phyloP scores from a whole-genome alignment of 30 jellyfish, hydroid and myxozoan genomes.

The Hydractinia symbiolongicarpus region DNA sequence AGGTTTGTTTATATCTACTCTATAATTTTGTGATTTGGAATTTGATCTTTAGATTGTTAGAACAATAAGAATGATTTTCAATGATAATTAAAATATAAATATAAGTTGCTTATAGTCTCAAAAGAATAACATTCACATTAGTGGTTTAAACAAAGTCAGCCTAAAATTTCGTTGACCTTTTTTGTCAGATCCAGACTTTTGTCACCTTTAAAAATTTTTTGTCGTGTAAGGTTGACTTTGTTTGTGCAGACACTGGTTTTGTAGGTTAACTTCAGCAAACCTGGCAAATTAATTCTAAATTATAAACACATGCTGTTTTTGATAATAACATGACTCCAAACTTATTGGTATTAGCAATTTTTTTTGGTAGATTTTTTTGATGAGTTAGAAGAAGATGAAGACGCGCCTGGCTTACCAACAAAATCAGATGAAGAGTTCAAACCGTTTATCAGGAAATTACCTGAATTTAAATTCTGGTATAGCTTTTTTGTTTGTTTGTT shows the following conservation, averaged over 20 bases:
- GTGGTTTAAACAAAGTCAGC: too few species aligned
- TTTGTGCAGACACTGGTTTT: too few species aligned
- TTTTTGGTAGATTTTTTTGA: constrained; percentile 47
- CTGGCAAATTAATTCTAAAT: too few species aligned
- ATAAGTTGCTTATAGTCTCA: neutral
- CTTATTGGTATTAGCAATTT: neutral
- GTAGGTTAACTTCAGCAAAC: too few species aligned
- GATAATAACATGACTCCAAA: neutral
- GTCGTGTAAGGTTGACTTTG: too few species aligned
- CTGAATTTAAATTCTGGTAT: constrained; percentile 97
- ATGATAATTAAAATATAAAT: neutral
- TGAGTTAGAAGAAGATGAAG: constrained; percentile 68
- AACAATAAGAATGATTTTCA: too few species aligned
- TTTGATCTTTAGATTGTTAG: neutral
- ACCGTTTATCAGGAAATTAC: constrained; percentile 95
- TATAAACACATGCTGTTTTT: too few species aligned
- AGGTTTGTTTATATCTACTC: constrained; percentile 29
- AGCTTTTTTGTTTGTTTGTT: neutral
- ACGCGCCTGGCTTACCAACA: constrained; percentile 87
- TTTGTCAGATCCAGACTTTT: too few species aligned
- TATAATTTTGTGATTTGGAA: neutral
- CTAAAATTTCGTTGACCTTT: too few species aligned
- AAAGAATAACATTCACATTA: neutral
- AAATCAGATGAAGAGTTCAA: constrained; percentile 90
- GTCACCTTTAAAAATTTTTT: too few species aligned